Conservation (phyloP, 2,888 invertebrate genomes). For the Petrophora chlorosata region DNA sequence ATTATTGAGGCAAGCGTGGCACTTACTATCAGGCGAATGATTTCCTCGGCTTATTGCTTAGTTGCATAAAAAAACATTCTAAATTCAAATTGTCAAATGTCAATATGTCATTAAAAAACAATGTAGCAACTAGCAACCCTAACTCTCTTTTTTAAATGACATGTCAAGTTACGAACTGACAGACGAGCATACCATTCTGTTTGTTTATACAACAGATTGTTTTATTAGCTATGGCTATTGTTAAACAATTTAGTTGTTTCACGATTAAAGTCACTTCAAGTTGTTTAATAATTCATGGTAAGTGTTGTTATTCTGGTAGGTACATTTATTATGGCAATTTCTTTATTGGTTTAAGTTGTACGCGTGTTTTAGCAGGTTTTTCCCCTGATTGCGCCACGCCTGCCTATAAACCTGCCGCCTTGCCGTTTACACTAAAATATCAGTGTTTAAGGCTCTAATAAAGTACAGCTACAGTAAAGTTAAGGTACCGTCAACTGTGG, state of each 20-base stretch:
- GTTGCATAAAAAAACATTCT: no score
- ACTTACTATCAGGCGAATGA: no score
- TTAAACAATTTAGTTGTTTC: slow-evolving; percentile 38
- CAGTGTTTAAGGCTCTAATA: background rate
- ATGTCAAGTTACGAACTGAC: slow-evolving; percentile 24
- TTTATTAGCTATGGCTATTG: slow-evolving; percentile 45
- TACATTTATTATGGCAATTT: background rate
- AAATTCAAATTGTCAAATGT: no score
- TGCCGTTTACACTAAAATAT: no score
- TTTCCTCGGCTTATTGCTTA: no score
- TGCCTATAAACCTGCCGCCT: no score
- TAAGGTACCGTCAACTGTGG: no score
- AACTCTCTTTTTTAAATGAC: slow-evolving; percentile 37
- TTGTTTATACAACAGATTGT: slow-evolving; percentile 68
- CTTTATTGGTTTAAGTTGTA: background rate
- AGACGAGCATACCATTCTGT: slow-evolving; percentile 51
- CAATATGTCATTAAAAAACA: background rate
- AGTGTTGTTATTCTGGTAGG: background rate
- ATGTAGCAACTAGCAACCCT: slow-evolving; percentile 49
- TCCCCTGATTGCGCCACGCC: no score
- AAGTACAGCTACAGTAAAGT: no score
- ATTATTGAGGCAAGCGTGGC: no score
- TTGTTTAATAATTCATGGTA: background rate
- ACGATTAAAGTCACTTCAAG: slow-evolving; percentile 27
- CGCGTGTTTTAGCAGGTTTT: no score